Evolutionary conservation across 1,140 invertebrate species (phyloP), one percentile per base, ranked within the genome.

Genomic region (Danaus plexippus): DNA sequence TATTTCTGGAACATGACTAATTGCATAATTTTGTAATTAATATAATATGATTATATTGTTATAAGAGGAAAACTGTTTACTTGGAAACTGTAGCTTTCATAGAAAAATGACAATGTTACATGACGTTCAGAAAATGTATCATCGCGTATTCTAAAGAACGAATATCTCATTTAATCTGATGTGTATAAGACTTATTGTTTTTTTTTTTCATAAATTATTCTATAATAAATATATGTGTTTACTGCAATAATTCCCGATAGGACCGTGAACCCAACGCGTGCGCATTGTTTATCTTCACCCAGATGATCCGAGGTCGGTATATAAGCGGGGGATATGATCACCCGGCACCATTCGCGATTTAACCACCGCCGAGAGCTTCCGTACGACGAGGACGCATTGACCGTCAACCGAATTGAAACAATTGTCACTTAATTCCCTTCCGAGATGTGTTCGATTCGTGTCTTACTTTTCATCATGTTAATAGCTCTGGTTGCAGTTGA

Each of bases 251-350:
- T 66, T 83, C 83, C 83, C 78, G 80, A 75, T 75, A 73, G 61
- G 78, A 77, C 83, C 83, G 73, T 86, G 83, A 86, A 84, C 83
- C 73, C 76, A 66, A 67, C 69, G 73, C 75, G 60, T 67, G 68
- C 71, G 76, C 68, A 67, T 59, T 75, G 71, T 77, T 74, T 80
- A 71, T 74, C 64, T 68, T 69, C 67, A 67, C 70, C 71, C 77
- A 72, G 80, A 82, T 82, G 75, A 78, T 68, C 71, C 83, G 83
- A 86, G 83, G 83, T 78, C 83, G 75, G 72, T 86, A 86, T 86
- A 83, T 83, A 86, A 84, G 66, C 70, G 65, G 64, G 63, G 66
- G 69, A 60, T 57, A 64, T 65, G 73, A 75, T 61, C 75, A 77
- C 71, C 79, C 77, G 80, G 72, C 79, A 84, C 69, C 80, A 84